A percentile compares a stretch with the other conserved stretches of the same genome.
Conservation (phyloP, 1,140 invertebrate species). For the Apolygus lucorum region DNA sequence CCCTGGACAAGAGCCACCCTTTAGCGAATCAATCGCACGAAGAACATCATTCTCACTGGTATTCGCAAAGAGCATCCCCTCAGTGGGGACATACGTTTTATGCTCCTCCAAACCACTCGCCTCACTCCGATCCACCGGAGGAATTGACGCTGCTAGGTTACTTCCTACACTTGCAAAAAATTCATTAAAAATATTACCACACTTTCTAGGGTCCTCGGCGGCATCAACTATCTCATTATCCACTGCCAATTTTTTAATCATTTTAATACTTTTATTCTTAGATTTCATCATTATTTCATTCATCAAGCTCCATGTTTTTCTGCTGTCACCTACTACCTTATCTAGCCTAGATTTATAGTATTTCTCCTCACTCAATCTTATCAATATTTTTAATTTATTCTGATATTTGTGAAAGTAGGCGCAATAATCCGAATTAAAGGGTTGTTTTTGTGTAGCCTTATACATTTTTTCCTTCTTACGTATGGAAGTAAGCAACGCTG, state of each 20-base stretch:
- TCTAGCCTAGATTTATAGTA: conserved; percentile 9
- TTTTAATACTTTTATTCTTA: not conserved
- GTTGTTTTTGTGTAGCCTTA: not conserved
- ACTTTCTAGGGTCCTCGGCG: too few species aligned
- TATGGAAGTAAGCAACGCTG: not conserved
- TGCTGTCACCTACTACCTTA: not conserved
- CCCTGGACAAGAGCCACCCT: too few species aligned
- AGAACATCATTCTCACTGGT: too few species aligned
- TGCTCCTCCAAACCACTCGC: too few species aligned
- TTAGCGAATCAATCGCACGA: too few species aligned
- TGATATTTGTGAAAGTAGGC: conserved; percentile 13
- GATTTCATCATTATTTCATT: conserved; percentile 9
- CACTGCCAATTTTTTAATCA: not conserved
- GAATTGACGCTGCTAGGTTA: too few species aligned
- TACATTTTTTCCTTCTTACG: not conserved
- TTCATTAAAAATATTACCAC: too few species aligned
- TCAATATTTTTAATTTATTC: not conserved
- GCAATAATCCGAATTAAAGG: not conserved
- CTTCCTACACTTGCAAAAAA: too few species aligned
- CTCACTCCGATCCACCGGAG: too few species aligned
- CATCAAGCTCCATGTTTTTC: conserved; percentile 11
- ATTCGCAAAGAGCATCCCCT: too few species aligned
- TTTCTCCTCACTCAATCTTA: conserved; percentile 9
- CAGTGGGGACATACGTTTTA: too few species aligned
- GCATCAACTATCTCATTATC: too few species aligned